Base-by-base conservation (phyloP, 2,888 invertebrate genomes). In the Mythimna lalbum region DNA sequence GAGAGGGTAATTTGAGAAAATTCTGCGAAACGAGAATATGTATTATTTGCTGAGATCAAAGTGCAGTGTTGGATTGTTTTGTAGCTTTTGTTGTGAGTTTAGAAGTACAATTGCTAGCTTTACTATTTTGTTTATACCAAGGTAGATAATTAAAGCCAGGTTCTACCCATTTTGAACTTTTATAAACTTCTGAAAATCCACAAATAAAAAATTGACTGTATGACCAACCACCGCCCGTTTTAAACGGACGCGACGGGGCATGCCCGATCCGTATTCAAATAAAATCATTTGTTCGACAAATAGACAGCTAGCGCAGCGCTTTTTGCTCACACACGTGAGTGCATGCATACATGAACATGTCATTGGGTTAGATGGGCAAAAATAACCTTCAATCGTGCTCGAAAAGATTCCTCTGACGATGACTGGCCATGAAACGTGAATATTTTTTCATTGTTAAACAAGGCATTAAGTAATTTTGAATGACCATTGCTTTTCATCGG, bases 221-320 rank as follows among this genome's bases (percentile, higher is more conserved):
- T 27, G 27, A 27, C 27, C 27, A 27, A 27, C 4, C 2, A 4
- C 27, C 27, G 33, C 23, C 71, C 61, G 31, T 33, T 76, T 81
- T 75, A 61, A 61, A 39, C 69, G 64, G 53, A 66, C 50, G 60
- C 76, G 63, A 27, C 50, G 68, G 50, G 61, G 57, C 75, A 63
- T 73, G 59, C 27, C 17, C 50, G 69, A 69, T 78, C 52, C 76
- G 80, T 64, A 80, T 65, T 67, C 78, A 78, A 78, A 78, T 81
- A 81, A 76, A 81, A 81, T 76, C 77, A 81, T 78, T 76, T 81
- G 77, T 76, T 76, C 39, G 19, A 64, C 81, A 78, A 76, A 81
- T 53, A 81, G 31, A 21, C 55, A 33, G 66, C 66, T 50, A 81
- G 63, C 50, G 63, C 56, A 63, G 19, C 9, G 39, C 6, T 36